phyloP scores from a whole-genome alignment of 2,888 invertebrate genomes.

The Drosophila suboccidentalis region DNA sequence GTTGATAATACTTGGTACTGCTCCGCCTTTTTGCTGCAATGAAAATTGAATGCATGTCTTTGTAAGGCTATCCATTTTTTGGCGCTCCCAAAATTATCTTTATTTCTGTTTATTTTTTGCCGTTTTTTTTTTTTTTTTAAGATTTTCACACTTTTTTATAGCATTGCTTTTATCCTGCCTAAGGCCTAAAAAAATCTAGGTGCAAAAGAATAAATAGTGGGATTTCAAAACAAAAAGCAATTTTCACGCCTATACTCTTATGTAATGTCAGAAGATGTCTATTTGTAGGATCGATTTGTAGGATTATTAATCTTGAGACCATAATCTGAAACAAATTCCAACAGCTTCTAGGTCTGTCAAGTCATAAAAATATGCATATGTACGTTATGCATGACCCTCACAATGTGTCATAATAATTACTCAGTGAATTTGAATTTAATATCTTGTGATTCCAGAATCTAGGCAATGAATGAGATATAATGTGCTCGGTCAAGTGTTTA shows the following conservation, averaged over 20 bases:
- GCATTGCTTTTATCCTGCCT: too few relatives aligned
- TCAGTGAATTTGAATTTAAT: background rate
- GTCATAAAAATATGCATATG: background rate
- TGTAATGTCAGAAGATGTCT: background rate
- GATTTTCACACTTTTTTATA: too few relatives aligned
- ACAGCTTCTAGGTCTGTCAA: background rate
- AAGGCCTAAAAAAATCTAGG: too few relatives aligned
- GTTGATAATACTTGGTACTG: too few relatives aligned
- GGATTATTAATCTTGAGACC: background rate
- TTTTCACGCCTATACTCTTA: background rate
- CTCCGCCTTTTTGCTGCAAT: too few relatives aligned
- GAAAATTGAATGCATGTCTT: too few relatives aligned
- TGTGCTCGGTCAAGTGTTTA: background rate
- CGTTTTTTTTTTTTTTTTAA: too few relatives aligned
- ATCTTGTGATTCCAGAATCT: background rate
- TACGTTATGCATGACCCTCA: background rate
- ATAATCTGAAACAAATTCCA: background rate
- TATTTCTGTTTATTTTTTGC: too few relatives aligned
- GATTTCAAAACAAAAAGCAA: too few relatives aligned
- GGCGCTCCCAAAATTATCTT: too few relatives aligned
- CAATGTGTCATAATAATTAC: slow-evolving; percentile 9
- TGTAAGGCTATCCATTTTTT: too few relatives aligned
- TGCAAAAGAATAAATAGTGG: too few relatives aligned
- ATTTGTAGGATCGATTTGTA: background rate
- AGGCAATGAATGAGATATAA: background rate